phyloP scores from a whole-genome alignment of 2,797 vertebrate genomes.

The Crax fasciolata region DNA sequence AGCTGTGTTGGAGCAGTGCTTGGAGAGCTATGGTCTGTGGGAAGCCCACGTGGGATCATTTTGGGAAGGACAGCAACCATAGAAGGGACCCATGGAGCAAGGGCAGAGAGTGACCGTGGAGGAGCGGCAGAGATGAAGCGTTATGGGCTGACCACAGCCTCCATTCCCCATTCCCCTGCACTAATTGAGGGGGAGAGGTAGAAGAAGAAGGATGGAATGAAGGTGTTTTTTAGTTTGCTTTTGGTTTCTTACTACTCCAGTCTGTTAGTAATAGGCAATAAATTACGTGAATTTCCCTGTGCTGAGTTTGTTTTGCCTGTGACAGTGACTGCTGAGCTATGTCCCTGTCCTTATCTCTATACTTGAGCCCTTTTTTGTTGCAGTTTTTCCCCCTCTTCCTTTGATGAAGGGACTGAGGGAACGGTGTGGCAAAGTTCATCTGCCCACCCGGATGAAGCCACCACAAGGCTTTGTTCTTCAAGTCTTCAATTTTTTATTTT shows the following conservation, averaged over 20 bases:
- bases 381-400: neutral
- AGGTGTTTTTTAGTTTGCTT: neutral
- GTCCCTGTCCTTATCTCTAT: neutral
- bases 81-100: too few relatives aligned
- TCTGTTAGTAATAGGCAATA: neutral
- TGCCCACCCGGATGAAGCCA: neutral
- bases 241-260: neutral
- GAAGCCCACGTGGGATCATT: neutral
- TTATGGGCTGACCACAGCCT: neutral
- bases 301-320: neutral
- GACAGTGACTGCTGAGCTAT: neutral
- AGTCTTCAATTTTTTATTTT: slow-evolving; percentile 28
- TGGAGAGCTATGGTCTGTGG: too few relatives aligned
- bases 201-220: neutral
- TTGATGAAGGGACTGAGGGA: neutral
- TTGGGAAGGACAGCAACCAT: neutral
- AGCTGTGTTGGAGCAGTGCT: too few relatives aligned
- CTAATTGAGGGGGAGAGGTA: neutral
- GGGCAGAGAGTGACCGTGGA: neutral
- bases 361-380: neutral
- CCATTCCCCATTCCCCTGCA: neutral
- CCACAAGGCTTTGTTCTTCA: neutral
- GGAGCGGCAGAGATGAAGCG: neutral
- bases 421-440: neutral
- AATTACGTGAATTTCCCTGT: neutral